Evolutionary conservation across 2,113 vertebrate genomes (phyloP).

Genomic region (Corythoichthys intestinalis): DNA sequence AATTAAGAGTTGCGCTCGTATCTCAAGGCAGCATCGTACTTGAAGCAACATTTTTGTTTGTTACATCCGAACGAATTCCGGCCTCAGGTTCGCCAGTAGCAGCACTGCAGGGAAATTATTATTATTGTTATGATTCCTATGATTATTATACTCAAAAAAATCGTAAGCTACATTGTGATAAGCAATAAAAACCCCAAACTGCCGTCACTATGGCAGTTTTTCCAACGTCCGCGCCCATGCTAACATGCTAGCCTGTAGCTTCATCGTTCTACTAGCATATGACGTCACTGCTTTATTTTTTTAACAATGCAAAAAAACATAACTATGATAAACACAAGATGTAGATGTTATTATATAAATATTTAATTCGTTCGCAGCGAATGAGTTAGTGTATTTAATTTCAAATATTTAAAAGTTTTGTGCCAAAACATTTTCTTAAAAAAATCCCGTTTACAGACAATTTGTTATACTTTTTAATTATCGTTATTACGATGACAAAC

Average conservation of each 20-base stretch:
- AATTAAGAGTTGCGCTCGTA: no score
- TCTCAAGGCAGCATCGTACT: no score
- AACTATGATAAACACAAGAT: not conserved
- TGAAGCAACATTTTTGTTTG: not conserved
- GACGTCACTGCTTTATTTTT: constrained; percentile 1
- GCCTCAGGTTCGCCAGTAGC: constrained; percentile 50
- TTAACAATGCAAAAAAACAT: constrained; percentile 1
- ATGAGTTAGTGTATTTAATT: not conserved
- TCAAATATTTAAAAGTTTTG: not conserved
- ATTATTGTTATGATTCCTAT: not conserved
- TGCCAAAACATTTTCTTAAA: not conserved
- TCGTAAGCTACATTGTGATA: constrained; percentile 47
- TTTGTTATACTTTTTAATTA: not conserved
- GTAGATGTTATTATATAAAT: not conserved
- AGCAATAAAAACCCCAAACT: constrained; percentile 69
- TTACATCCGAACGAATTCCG: not conserved
- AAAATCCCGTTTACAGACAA: not conserved
- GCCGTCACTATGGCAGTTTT: constrained; percentile 14
- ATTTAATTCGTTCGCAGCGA: not conserved
- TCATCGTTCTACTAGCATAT: not conserved
- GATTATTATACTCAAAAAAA: constrained; percentile 10
- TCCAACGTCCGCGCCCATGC: not conserved
- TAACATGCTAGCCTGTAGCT: not conserved
- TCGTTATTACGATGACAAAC: not conserved
- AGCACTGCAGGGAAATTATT: constrained; percentile 47